phyloP scores from a whole-genome alignment of 2,888 invertebrate species.

The Scaptomyza tumidula region DNA sequence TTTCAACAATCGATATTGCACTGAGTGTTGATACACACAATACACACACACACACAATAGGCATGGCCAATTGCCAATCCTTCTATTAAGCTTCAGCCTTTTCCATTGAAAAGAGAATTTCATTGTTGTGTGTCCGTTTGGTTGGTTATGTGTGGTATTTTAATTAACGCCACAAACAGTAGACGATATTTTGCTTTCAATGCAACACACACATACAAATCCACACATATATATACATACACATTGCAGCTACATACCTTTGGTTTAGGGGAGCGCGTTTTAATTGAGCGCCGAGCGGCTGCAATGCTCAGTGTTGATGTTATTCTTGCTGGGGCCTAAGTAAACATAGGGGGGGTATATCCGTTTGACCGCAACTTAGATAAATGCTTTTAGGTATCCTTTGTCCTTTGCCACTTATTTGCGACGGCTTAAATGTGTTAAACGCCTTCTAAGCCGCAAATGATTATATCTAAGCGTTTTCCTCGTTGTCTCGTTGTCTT shows the following conservation, averaged over 20 bases:
- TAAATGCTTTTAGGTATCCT: constrained; percentile 39
- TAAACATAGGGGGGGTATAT: constrained; percentile 23
- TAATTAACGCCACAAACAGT: constrained; percentile 64
- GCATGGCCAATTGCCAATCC: constrained; percentile 48
- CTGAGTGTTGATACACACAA: constrained; percentile 22
- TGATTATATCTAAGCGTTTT: constrained; percentile 65
- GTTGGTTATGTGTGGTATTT: constrained; percentile 39
- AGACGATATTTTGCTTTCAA: constrained; percentile 29
- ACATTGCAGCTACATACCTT: constrained; percentile 33
- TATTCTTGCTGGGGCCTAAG: constrained; percentile 1
- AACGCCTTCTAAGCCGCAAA: constrained; percentile 71
- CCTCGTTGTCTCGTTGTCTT: constrained; percentile 43
- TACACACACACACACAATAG: constrained; percentile 22
- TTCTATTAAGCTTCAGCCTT: constrained; percentile 16
- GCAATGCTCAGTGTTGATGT: constrained; percentile 7
- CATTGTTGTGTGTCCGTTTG: constrained; percentile 26
- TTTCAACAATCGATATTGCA: constrained; percentile 48
- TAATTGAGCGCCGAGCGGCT: constrained; percentile 12
- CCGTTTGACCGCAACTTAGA: constrained; percentile 51
- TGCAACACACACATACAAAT: constrained; percentile 3
- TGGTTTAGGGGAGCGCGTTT: constrained; percentile 4
- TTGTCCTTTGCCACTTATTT: constrained; percentile 56
- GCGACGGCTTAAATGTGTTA: constrained; percentile 65
- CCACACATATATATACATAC: constrained; percentile 3
- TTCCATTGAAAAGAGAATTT: constrained; percentile 48